Evolutionary conservation across 2,113 vertebrate species (phyloP), one percentile per base, ranked within the genome.

Genomic region (Cyanoramphus novaezelandiae): DNA sequence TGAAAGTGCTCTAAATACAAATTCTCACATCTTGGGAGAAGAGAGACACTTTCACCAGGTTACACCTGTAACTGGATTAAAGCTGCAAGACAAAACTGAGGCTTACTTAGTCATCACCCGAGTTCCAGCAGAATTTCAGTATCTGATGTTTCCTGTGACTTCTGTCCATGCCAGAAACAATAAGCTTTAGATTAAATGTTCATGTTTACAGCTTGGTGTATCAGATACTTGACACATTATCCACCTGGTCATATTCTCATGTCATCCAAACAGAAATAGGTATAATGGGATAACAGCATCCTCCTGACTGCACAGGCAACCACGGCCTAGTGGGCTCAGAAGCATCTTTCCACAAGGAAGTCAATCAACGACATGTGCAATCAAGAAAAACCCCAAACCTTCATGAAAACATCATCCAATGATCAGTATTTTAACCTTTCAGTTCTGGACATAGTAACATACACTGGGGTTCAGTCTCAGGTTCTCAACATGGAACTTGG

Each of bases 241-340:
- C 44, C 49, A 6, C 4, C 6, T 18, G 9, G 23, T 18, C 25
- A 69, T 7, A 4, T 4, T 4, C 33, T 13, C 0, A 0, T 39
- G 3, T 31, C 41, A 37, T 18, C 29, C 60, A 11, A 55, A 15
- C 3, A 46, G 31, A 43, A 74, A 31, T 1, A 21, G 64, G 53
- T 47, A 7, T 10, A 10, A 28, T 1, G 14, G 52, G 62, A 24
- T 29, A 17, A 4, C 52, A 13, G 0, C 43, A 3, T 1, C 39
- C 11, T 12, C 16, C 29, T 43, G 50, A n/a, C 27, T 8, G 11
- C 11, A 4, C 12, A 16, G 68, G 44, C 20, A 41, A 29, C 2
- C 41, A 6, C 49, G 43, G 53, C 43, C 27, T 17, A 28, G 0
- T 2, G 24, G 31, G 60, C 39, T 37, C 23, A 78, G 57, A 16